Evolutionary conservation across 2,797 vertebrate genomes (phyloP), one percentile per base, ranked within the genome.

Genomic region (Dallia pectoralis): DNA sequence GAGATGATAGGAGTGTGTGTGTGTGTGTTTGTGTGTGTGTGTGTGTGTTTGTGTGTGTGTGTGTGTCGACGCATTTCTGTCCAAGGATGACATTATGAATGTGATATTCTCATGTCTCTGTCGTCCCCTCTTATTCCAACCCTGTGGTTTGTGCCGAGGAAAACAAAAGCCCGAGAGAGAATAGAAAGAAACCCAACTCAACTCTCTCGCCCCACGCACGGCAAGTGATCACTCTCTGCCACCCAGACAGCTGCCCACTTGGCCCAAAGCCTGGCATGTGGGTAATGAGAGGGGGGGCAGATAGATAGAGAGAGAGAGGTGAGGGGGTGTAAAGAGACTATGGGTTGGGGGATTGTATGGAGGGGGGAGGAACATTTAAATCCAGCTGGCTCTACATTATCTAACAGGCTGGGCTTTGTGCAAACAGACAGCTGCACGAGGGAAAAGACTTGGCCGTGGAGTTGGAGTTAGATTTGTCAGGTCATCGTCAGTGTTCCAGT

Each of bases 371-470:
- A 6, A 70, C 68, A 70, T 56, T 56, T 32, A 32, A 56, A 25
- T 95, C 93, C 94, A 95, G 94, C 95, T 95, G 95, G 94, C 94
- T 93, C 84, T 85, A 90, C 89, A 92, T 93, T 92, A 93, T 92
- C 91, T 87, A 92, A 95, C 95, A 95, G 94, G 91, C 91, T 85
- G 75, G 86, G 93, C 95, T 95, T 95, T 95, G 95, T 96, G 84
- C 90, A 89, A 81, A 88, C 85, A 89, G 94, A 94, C 95, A 95
- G 95, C 95, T 95, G 95, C 93, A 85, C 18, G 40, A n/a, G 30
- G 65, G 49, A 29, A 18, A 29, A 53, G 19, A 11, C 18, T 19
- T 70, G 68, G 68, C 27, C 22, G 8, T 30, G 30, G 76, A 91
- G 61, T 32, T 16, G 29, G 61, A 51, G 49, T 49, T 56, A 18